These are phyloP conservation scores for Iselma pallidipennis DNA, from an alignment of 2,888 invertebrate genomes.

Conservation along the genomic window DNA sequence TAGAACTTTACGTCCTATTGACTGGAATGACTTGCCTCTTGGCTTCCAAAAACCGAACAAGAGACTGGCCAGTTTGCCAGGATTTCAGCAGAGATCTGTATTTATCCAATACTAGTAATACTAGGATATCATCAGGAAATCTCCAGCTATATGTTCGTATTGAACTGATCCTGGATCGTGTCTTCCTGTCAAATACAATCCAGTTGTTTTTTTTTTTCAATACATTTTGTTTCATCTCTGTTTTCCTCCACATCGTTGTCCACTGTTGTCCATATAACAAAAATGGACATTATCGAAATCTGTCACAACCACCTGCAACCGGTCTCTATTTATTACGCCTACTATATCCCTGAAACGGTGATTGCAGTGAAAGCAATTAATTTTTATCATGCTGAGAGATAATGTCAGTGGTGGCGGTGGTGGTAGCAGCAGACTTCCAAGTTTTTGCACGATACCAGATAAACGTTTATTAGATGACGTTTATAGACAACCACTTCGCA, in stretches of 20 bases:
- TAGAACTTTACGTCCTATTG: not conserved
- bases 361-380: slow-evolving; percentile 12
- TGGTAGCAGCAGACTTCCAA: not conserved
- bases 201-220: not conserved
- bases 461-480: no score
- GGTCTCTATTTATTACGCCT: slow-evolving; percentile 4
- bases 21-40: not conserved
- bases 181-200: not conserved
- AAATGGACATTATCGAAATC: slow-evolving; percentile 3
- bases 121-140: not conserved
- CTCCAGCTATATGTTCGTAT: no score
- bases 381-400: slow-evolving; percentile 7
- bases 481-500: not conserved
- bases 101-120: not conserved
- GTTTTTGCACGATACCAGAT: not conserved
- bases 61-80: not conserved
- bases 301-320: not conserved
- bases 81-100: not conserved
- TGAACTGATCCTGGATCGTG: no score
- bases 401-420: not conserved
- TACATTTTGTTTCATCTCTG: not conserved
- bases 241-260: not conserved
- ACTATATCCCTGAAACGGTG: not conserved
- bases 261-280: not conserved
- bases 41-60: not conserved